Conservation (phyloP, 2,888 invertebrate genomes). For the Atrina japonica region DNA sequence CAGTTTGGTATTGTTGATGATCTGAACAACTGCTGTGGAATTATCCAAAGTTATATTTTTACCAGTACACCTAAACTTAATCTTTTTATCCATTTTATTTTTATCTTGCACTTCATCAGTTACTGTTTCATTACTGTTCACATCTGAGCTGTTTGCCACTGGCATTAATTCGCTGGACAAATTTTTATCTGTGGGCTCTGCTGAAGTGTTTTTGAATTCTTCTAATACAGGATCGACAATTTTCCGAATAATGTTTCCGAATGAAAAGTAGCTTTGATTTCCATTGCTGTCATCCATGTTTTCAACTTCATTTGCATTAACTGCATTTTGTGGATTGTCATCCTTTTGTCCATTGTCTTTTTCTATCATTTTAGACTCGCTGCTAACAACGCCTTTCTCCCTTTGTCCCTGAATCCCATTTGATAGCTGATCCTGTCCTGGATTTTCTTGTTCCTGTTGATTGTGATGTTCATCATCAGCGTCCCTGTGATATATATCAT, state of each 20-base stretch:
- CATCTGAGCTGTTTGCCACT: background rate
- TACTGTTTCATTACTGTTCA: constrained; percentile 5
- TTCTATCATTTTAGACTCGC: background rate
- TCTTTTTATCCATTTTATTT: constrained; percentile 66
- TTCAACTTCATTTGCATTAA: constrained; percentile 2
- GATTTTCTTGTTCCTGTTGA: no score
- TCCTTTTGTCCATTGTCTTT: background rate
- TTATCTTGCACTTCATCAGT: constrained; percentile 41
- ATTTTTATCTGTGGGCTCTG: constrained; percentile 2
- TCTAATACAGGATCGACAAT: constrained; percentile 65
- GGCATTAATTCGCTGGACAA: background rate
- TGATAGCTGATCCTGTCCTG: background rate
- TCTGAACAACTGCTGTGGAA: constrained; percentile 80
- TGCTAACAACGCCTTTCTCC: background rate
- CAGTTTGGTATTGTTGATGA: constrained; percentile 88
- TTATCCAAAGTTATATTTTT: constrained; percentile 66
- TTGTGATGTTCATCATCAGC: no score
- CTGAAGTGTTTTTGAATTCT: constrained; percentile 51
- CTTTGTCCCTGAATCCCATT: background rate
- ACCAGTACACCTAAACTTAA: constrained; percentile 71
- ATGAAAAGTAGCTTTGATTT: constrained; percentile 44
- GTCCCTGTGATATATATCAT: no score
- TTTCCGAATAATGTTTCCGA: constrained; percentile 54
- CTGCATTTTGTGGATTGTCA: constrained; percentile 1
- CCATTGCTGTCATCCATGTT: constrained; percentile 8